A percentile compares a stretch with the other conserved stretches of the same genome.
Conservation (phyloP, 2,888 invertebrate species). For the Glaucopsyche alexis region DNA sequence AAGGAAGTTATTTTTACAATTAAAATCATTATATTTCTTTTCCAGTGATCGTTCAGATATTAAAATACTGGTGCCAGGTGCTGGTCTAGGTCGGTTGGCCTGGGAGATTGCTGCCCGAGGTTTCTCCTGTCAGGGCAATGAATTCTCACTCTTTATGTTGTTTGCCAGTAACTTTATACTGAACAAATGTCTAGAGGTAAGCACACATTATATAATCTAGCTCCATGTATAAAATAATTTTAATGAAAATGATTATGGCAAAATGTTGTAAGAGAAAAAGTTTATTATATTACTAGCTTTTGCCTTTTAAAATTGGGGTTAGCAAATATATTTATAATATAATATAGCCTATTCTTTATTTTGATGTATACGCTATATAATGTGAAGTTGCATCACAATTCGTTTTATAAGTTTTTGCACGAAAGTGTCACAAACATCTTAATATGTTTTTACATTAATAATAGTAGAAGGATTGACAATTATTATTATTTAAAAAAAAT, state of each 20-base stretch:
- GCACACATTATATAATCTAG: constrained; percentile 34
- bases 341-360: too few relatives aligned
- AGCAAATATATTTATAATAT: too few relatives aligned
- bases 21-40: constrained; percentile 26
- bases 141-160: constrained; percentile 98
- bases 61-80: constrained; percentile 94
- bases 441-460: too few relatives aligned
- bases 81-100: constrained; percentile 96
- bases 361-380: too few relatives aligned
- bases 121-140: constrained; percentile 97
- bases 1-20: not conserved
- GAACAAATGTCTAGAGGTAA: constrained; percentile 86
- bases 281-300: too few relatives aligned
- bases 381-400: too few relatives aligned
- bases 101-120: constrained; percentile 95
- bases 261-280: too few relatives aligned
- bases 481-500: too few relatives aligned
- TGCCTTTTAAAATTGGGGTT: too few relatives aligned
- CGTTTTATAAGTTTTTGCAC: too few relatives aligned
- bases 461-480: too few relatives aligned
- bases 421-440: too few relatives aligned
- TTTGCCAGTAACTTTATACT: constrained; percentile 97
- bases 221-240: not conserved
- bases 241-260: not conserved
- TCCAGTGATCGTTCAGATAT: constrained; percentile 76